phyloP scores from a whole-genome alignment of 2,888 invertebrate genomes.

The Mimachlamys varia region DNA sequence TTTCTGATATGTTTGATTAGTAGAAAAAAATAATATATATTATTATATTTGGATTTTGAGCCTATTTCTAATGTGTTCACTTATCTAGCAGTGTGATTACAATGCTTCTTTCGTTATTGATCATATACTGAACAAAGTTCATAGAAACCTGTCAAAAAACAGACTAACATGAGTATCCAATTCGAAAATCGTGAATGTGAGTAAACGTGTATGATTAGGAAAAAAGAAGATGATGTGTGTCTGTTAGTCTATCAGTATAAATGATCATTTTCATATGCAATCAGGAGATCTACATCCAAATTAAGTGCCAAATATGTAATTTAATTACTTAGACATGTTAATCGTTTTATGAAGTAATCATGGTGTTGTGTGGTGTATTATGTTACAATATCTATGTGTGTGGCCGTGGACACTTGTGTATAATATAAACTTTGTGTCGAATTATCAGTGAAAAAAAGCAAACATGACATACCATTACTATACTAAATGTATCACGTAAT shows the following conservation, averaged over 20 bases:
- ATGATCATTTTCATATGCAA: not conserved
- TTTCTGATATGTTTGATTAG: no score
- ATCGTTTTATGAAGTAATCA: not conserved
- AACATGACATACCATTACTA: not conserved
- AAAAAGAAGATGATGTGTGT: no score
- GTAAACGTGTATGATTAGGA: no score
- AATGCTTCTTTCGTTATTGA: not conserved
- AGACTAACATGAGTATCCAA: no score
- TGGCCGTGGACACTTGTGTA: not conserved
- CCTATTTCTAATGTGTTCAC: not conserved
- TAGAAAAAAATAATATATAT: no score
- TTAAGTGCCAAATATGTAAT: slow-evolving; percentile 21
- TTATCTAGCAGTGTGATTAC: not conserved
- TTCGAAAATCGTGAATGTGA: no score
- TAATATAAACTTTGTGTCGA: not conserved
- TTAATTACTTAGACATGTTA: not conserved
- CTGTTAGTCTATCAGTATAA: no score
- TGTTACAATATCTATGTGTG: no score
- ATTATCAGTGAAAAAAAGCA: not conserved
- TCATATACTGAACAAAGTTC: not conserved
- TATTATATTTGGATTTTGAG: not conserved
- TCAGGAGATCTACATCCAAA: not conserved
- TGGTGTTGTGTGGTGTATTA: not conserved
- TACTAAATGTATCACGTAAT: not conserved
- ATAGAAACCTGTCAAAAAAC: no score